phyloP scores from a whole-genome alignment of 2,113 vertebrate species.

The Penelope pileata region DNA sequence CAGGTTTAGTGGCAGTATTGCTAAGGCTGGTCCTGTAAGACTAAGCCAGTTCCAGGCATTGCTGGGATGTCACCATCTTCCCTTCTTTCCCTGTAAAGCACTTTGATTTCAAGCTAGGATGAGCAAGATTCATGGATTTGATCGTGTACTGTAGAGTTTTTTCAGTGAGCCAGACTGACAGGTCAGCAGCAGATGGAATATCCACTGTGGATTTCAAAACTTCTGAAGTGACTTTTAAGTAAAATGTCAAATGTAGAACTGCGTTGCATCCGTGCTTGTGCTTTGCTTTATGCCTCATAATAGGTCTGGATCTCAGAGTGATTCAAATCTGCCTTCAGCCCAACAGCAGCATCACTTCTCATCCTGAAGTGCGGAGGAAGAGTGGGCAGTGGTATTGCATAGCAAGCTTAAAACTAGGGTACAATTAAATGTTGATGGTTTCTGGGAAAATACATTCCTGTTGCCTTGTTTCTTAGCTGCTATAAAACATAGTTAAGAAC shows the following conservation, averaged over 20 bases:
- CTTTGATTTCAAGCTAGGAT: background rate
- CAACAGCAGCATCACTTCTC: background rate
- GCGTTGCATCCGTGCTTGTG: background rate
- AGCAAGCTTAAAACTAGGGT: background rate
- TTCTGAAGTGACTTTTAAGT: background rate
- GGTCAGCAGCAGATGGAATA: background rate
- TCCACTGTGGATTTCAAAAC: background rate
- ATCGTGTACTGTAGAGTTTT: background rate
- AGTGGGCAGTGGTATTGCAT: background rate
- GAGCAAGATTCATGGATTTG: background rate
- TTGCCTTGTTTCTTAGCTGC: background rate
- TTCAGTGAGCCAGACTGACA: background rate
- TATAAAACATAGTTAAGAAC: background rate
- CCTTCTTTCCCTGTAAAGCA: background rate
- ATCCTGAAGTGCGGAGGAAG: background rate
- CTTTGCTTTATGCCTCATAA: background rate
- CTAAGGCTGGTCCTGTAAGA: background rate
- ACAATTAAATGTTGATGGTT: background rate
- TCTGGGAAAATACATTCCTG: background rate
- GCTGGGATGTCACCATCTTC: background rate
- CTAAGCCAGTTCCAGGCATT: background rate
- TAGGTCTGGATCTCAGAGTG: background rate
- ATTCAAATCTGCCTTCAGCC: background rate
- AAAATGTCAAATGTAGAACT: background rate
- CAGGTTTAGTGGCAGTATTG: background rate